These are phyloP conservation scores for Andrena minutula DNA, from an alignment of 2,888 invertebrate genomes.

Conservation along the genomic window DNA sequence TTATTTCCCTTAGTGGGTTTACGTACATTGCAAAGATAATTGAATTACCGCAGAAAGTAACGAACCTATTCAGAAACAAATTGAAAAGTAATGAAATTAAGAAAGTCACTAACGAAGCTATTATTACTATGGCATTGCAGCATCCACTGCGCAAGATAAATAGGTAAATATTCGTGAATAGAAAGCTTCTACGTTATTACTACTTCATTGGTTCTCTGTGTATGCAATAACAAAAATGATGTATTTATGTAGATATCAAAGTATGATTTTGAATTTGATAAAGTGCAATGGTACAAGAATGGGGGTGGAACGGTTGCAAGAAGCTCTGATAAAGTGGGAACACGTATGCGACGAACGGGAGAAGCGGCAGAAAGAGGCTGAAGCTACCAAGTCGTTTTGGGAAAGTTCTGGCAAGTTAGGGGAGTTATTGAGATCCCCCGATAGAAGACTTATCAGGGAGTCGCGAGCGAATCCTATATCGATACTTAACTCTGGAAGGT, in stretches of 20 bases:
- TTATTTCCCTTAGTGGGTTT: conserved; percentile 91
- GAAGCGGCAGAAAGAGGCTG: conserved; percentile 88
- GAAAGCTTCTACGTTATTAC: neutral
- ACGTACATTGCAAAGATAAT: conserved; percentile 88
- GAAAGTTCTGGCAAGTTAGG: conserved; percentile 89
- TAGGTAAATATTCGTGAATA: conserved; percentile 71
- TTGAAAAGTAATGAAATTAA: conserved; percentile 86
- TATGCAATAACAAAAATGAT: conserved; percentile 28
- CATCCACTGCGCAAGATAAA: conserved; percentile 88
- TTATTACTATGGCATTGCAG: conserved; percentile 87
- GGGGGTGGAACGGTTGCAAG: conserved; percentile 86
- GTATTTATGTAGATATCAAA: conserved; percentile 86
- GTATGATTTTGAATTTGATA: conserved; percentile 87
- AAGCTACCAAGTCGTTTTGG: conserved; percentile 91
- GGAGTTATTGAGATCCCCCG: conserved; percentile 88
- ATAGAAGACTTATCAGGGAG: conserved; percentile 92
- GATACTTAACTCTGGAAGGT: conserved; percentile 90
- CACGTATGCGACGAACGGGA: conserved; percentile 88
- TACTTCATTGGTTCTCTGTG: neutral
- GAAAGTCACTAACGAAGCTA: conserved; percentile 86
- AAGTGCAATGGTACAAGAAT: conserved; percentile 84
- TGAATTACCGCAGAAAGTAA: conserved; percentile 87
- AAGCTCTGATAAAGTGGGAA: conserved; percentile 88
- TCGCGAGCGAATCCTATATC: conserved; percentile 90
- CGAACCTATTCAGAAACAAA: conserved; percentile 87